Percentiles rank a stretch among this genome's conserved stretches.
phyloP scores from a whole-genome alignment of 2,113 vertebrate genomes.

The Otolemur garnettii region DNA sequence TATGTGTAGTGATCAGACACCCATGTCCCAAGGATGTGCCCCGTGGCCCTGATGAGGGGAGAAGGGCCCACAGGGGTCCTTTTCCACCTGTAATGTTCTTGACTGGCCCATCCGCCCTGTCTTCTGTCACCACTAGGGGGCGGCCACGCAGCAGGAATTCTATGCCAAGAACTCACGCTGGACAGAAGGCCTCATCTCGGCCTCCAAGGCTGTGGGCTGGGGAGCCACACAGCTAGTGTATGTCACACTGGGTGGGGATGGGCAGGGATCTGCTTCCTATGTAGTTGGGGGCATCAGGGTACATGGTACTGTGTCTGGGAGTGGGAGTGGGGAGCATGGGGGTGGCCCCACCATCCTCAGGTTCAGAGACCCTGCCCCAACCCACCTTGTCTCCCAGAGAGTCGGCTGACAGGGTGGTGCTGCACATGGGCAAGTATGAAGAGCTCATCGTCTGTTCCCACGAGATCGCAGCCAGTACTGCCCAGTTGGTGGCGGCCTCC shows the following conservation, averaged over 20 bases:
- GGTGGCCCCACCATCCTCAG: rapidly evolving
- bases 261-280: neutral
- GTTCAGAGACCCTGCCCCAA: neutral
- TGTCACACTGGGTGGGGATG: conserved; percentile 79
- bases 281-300: neutral
- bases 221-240: conserved; percentile 98
- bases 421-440: conserved; percentile 96
- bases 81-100: neutral
- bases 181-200: conserved; percentile 99
- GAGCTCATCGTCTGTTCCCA: conserved; percentile 98
- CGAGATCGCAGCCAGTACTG: conserved; percentile 97
- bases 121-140: conserved; percentile 89
- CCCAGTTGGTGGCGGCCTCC: conserved; percentile 98
- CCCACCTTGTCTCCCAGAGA: conserved; percentile 86
- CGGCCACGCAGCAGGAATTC: conserved; percentile 96
- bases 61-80: neutral
- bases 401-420: conserved; percentile 96
- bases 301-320: neutral
- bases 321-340: neutral
- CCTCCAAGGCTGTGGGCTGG: conserved; percentile 99
- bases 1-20: too few relatives aligned
- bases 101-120: neutral
- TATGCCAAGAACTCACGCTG: conserved; percentile 98
- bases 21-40: neutral
- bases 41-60: neutral